Percentiles rank a stretch among this genome's conserved stretches.
These are phyloP conservation scores for Diuraphis noxia DNA, from an alignment of 1,140 invertebrate species.

Conservation along the genomic window DNA sequence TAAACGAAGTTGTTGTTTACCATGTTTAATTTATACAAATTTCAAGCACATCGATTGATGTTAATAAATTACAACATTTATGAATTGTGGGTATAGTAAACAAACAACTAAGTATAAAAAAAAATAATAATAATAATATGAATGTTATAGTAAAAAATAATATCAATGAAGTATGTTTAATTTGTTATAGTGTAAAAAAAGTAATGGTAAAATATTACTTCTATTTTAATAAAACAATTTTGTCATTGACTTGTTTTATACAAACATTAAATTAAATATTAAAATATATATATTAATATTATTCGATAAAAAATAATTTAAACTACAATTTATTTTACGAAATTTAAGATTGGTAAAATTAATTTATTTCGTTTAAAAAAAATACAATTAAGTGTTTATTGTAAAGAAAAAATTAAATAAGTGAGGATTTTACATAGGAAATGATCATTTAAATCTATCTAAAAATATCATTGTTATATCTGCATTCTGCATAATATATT, in stretches of 20 bases:
- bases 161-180: neutral
- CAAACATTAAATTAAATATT: neutral
- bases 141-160: neutral
- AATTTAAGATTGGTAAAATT: neutral
- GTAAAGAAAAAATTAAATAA: neutral
- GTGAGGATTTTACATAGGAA: neutral
- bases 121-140: neutral
- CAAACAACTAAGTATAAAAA: neutral
- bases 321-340: neutral
- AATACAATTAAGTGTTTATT: neutral
- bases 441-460: neutral
- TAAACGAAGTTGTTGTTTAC: neutral
- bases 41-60: neutral
- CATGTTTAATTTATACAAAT: neutral
- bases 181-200: neutral
- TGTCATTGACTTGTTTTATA: neutral
- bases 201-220: neutral
- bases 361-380: neutral
- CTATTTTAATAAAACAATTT: neutral
- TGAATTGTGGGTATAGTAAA: neutral
- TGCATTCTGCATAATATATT: neutral
- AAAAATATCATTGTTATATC: neutral
- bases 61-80: neutral
- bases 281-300: neutral
- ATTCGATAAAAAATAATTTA: neutral